Percentiles rank a stretch among this genome's conserved stretches.
phyloP scores from a whole-genome alignment of 2,888 invertebrate species.

The Trypoxylon attenuatum region DNA sequence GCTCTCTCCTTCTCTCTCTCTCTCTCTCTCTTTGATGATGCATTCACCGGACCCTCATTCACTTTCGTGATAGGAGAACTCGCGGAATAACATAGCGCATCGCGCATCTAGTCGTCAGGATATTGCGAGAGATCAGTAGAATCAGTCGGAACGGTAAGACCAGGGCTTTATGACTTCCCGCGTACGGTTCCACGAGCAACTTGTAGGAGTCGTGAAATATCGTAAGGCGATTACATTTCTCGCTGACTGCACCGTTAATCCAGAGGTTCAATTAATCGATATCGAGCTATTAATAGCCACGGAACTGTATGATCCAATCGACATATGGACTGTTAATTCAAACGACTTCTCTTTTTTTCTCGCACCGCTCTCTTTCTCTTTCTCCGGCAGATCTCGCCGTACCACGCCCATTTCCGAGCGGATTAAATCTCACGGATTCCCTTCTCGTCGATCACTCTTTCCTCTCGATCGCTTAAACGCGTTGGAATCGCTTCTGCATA shows the following conservation, averaged over 20 bases:
- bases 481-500: not conserved
- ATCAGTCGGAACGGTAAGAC: too few species aligned
- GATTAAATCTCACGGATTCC: conserved; percentile 14
- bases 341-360: not conserved
- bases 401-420: conserved; percentile 20
- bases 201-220: conserved; percentile 9
- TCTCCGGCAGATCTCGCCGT: too few species aligned
- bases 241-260: conserved; percentile 35
- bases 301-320: not conserved
- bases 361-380: not conserved
- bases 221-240: conserved; percentile 12
- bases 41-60: too few species aligned
- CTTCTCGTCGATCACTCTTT: too few species aligned
- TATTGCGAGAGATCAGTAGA: too few species aligned
- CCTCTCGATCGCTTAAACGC: too few species aligned
- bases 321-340: not conserved
- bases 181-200: not conserved
- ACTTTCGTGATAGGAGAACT: too few species aligned
- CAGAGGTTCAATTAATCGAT: conserved; percentile 18
- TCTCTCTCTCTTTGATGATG: too few species aligned
- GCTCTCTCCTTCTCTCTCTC: too few species aligned
- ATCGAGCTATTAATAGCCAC: conserved; percentile 13
- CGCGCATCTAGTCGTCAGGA: too few species aligned
- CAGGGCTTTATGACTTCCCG: conserved; percentile 8
- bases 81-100: too few species aligned